These are phyloP conservation scores for Thomomys bottae DNA, from an alignment of 2,113 vertebrate genomes.

Conservation along the genomic window DNA sequence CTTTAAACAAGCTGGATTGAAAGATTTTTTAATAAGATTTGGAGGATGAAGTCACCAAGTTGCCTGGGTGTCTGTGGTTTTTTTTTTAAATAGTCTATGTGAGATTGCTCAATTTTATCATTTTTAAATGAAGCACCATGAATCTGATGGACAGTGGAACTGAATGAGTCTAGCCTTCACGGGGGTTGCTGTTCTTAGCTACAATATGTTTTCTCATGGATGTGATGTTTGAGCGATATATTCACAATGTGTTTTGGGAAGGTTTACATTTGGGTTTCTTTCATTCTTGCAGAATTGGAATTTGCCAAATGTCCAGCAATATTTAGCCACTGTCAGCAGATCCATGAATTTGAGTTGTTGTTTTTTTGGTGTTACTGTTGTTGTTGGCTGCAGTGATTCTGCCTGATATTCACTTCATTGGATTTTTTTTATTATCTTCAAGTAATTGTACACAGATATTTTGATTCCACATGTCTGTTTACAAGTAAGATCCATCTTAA, in stretches of 20 bases:
- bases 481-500: too few species aligned
- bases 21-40: conserved; percentile 65
- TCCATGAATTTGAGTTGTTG: conserved; percentile 3
- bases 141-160: not conserved
- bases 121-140: conserved; percentile 30
- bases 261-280: not conserved
- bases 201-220: not conserved
- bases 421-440: not conserved
- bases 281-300: conserved; percentile 1
- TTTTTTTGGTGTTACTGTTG: too few species aligned
- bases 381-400: not conserved
- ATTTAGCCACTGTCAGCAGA: not conserved
- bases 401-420: not conserved
- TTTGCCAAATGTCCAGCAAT: not conserved
- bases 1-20: conserved; percentile 68
- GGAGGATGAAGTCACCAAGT: conserved; percentile 44
- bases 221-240: not conserved
- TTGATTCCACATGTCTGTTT: too few species aligned
- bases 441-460: too few species aligned
- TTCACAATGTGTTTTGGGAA: not conserved
- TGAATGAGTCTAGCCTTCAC: not conserved
- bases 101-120: conserved; percentile 43
- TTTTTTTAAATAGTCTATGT: conserved; percentile 37
- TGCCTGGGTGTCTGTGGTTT: not conserved
- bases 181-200: not conserved